Evolutionary conservation across 1,140 invertebrate genomes (phyloP).

Genomic region (Penaeus japonicus): DNA sequence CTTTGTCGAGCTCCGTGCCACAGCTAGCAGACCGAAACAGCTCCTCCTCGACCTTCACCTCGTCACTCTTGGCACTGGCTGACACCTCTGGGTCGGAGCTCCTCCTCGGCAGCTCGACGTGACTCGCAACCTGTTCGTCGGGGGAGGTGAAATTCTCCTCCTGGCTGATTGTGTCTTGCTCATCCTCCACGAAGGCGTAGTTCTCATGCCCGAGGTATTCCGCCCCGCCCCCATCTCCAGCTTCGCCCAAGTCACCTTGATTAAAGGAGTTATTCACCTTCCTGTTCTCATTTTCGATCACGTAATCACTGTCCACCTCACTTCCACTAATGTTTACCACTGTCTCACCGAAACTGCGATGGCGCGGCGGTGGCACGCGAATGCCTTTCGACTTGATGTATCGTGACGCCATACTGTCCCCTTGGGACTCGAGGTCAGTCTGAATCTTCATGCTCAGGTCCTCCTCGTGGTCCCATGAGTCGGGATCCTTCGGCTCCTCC

Average conservation of each 20-base stretch:
- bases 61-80: neutral
- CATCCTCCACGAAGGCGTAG: conserved; percentile 16
- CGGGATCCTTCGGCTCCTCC: neutral
- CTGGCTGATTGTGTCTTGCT: neutral
- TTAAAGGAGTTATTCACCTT: too few species aligned
- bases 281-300: neutral
- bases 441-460: neutral
- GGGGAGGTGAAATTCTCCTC: neutral
- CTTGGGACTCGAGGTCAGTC: neutral
- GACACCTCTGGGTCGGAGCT: conserved; percentile 26
- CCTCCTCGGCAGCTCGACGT: neutral
- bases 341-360: neutral
- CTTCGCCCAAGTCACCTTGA: neutral
- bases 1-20: neutral
- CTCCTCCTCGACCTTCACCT: neutral
- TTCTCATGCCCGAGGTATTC: conserved; percentile 15
- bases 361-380: too few species aligned
- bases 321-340: neutral
- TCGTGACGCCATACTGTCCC: neutral
- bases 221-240: neutral
- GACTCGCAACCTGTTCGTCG: neutral
- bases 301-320: neutral
- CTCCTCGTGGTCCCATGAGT: neutral
- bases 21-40: conserved; percentile 6
- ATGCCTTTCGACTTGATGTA: too few species aligned